These are phyloP conservation scores for Lagocephalus sceleratus DNA, from an alignment of 2,797 vertebrate species.

Conservation along the genomic window DNA sequence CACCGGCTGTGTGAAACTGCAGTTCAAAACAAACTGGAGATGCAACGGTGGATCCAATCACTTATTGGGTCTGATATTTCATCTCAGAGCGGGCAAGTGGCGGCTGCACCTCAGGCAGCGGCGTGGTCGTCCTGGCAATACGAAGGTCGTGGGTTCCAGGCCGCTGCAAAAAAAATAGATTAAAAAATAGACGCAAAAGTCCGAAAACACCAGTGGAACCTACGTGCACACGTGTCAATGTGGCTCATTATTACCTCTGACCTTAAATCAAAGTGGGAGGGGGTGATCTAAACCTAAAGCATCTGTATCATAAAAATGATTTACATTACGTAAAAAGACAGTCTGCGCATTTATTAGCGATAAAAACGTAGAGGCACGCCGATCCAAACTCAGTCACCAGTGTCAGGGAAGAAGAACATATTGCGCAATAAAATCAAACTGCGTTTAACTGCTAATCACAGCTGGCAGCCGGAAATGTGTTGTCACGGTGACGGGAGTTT, in stretches of 20 bases:
- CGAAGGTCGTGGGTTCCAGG: too few relatives aligned
- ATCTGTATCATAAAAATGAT: not conserved
- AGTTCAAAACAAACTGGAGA: slow-evolving; percentile 3
- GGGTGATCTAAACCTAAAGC: slow-evolving; percentile 6
- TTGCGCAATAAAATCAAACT: slow-evolving; percentile 11
- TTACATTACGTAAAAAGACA: not conserved
- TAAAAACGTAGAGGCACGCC: slow-evolving; percentile 8
- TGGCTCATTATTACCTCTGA: not conserved
- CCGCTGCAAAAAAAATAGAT: too few relatives aligned
- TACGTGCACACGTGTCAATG: not conserved
- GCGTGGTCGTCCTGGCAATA: too few relatives aligned
- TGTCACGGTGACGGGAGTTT: not conserved
- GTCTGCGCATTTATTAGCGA: not conserved
- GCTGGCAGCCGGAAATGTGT: slow-evolving; percentile 5
- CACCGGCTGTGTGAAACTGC: slow-evolving; percentile 9
- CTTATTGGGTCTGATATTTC: slow-evolving; percentile 28
- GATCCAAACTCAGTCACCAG: slow-evolving; percentile 1
- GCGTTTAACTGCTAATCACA: not conserved
- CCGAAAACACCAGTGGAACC: too few relatives aligned
- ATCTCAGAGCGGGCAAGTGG: slow-evolving; percentile 8
- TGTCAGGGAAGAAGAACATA: not conserved
- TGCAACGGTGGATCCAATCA: slow-evolving; percentile 29
- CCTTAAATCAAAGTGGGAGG: slow-evolving; percentile 20
- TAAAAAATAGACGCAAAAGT: too few relatives aligned
- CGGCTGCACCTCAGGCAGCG: too few relatives aligned